Conservation (phyloP, 30 jellyfish, hydroid and myxozoan genomes). For the Turritopsis rubra region DNA sequence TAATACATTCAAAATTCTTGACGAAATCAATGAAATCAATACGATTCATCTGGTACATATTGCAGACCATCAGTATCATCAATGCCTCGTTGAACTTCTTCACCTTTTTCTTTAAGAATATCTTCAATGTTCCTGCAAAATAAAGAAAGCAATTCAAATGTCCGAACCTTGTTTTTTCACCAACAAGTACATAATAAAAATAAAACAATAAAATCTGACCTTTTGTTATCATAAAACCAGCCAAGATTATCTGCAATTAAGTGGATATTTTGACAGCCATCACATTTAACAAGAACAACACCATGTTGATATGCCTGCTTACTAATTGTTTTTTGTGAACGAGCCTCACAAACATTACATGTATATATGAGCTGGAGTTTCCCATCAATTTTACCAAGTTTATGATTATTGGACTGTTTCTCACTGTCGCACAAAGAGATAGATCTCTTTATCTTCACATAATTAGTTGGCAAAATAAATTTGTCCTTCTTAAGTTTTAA, state of each 20-base stretch:
- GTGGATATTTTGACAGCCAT: conserved; percentile 76
- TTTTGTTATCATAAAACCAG: conserved; percentile 84
- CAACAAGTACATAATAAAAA: conserved; percentile 6
- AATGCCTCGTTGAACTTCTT: background rate
- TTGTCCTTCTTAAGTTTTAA: background rate
- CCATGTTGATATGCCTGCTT: conserved; percentile 84
- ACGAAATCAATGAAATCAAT: background rate
- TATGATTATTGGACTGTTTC: background rate
- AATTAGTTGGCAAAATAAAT: background rate
- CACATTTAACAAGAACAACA: conserved; percentile 64
- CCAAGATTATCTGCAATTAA: conserved; percentile 93
- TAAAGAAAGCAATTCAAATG: background rate
- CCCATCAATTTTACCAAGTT: conserved; percentile 47
- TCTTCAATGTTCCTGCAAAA: conserved; percentile 80
- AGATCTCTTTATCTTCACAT: background rate
- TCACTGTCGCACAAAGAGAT: background rate
- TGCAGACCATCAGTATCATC: background rate
- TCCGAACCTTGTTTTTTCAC: background rate
- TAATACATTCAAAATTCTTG: too few relatives aligned
- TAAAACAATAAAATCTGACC: too few relatives aligned
- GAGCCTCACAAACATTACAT: conserved; percentile 80
- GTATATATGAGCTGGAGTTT: conserved; percentile 69
- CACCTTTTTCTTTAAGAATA: conserved; percentile 80
- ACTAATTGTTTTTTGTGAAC: conserved; percentile 61
- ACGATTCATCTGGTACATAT: background rate